Evolutionary conservation across 2,888 invertebrate species (phyloP), one percentile per base, ranked within the genome.

Genomic region (Ectropis crepuscularia): DNA sequence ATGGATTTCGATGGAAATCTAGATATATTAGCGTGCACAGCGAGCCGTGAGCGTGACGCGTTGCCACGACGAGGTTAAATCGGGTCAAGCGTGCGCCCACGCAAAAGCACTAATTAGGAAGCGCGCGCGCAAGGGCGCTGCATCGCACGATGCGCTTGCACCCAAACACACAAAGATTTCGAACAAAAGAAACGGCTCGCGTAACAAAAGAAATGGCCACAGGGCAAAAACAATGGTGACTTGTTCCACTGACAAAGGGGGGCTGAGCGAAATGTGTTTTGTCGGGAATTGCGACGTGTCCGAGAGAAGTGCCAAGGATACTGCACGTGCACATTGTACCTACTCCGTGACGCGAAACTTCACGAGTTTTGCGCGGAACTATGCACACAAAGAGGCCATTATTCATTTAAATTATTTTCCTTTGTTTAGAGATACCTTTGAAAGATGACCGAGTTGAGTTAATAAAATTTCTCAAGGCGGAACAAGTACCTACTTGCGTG

Each of bases 101-200:
- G 84, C 82, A 79, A 77, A 74, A 75, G 77, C 85, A 83, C 87
- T 92, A 90, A 92, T 90, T 91, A 90, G 89, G 88, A 89, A 88
- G 86, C 85, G 89, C 87, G 79, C 83, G 86, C 86, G 85, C 89
- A 88, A 86, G 87, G 84, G 87, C 88, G 86, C 85, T 88, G 88
- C 89, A 87, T 83, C 75, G 74, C 74, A 77, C 79, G 79, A 77
- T 79, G 84, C 69, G 69, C 69, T 10, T 61, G 70, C 68, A 72
- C 67, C 68, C 65, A 55, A 51, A 28, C 16, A 28, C 54, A 82
- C 77, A 75, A 79, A 78, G 72, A 73, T 81, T 39, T 69, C 72
- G 76, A 79, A 84, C 81, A 82, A 85, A 85, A 83, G 80, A 76
- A 79, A 77, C 77, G 68, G 74, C 71, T 72, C 74, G 69, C 73